Base-by-base conservation (phyloP, 2,113 vertebrate species). In the Gyps fulvus region DNA sequence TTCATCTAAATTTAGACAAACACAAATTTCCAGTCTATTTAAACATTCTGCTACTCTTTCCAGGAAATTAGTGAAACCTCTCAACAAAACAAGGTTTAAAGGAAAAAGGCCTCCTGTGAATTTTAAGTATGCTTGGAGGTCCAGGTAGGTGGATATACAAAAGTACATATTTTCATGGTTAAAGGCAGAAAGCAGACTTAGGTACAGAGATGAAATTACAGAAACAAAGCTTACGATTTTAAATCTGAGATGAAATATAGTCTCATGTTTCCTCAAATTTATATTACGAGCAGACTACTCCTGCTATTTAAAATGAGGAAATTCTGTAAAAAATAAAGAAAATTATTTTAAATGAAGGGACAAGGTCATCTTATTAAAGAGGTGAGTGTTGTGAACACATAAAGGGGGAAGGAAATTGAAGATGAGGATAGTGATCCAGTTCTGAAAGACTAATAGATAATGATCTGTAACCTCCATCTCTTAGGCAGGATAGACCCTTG, bases 1-100 rank as follows among this genome's bases (percentile, higher is more conserved):
- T 71, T 82, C 38, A 94, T 63, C n/a, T 73, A 93, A 66, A 90
- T 91, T 67, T 82, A 91, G 85, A 85, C n/a, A 82, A 91, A 94
- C 27, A 74, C 7, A 38, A 55, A 54, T 89, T 92, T 93, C 16
- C 42, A 71, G 20, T 71, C 26, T 82, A 58, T 79, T 87, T 71
- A 82, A 93, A 91, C 16, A 59, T 59, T 73, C 14, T 87, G 32
- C 31, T 73, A 26, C 18, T 79, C 58, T 70, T 82, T 34, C 59
- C 66, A 80, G 83, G 62, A 87, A 93, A 73, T 70, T 15, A 54
- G 31, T 54, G 67, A 89, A 87, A 81, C 31, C 31, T 58, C 58
- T 73, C 36, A 66, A 58, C 10, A 52, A 76, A 94, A 73, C 47
- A 73, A 29, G 5, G 26, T 52, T 91, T 71, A 63, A 93, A 93